Base-by-base conservation (phyloP, 2,888 invertebrate species). In the Operophtera brumata region DNA sequence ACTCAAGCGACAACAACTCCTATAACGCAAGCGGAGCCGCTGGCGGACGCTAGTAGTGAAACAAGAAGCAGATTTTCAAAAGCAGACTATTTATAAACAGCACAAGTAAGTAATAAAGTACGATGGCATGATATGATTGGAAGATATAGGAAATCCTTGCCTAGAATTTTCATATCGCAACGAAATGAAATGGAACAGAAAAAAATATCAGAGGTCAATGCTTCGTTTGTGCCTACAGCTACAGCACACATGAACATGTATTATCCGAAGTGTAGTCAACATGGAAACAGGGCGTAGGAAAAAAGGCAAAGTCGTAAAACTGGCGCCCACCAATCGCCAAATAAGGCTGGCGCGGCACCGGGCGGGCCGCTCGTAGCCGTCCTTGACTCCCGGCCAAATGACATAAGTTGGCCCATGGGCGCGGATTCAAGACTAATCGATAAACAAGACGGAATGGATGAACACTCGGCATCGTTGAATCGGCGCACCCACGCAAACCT, bases 331-430 rank as follows among this genome's bases (percentile, higher is more conserved):
- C 87, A 86, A 87, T 86, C 77, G 78, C 86, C 87, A 85, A 90
- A 90, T 88, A 89, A 87, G 90, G 90, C 81, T 82, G 75, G 81
- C 83, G 77, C 77, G 84, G 84, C 82, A 82, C 82, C 80, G 80
- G 77, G 50, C 81, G 78, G 73, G 83, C 82, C 78, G 80, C 70
- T 76, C 78, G 75, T 70, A 78, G 71, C 67, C 83, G 90, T 85
- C 90, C 90, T 90, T 89, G 90, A 90, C 85, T 86, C 85, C 84
- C 83, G 73, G 87, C 90, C 89, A 89, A 90, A 90, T 85, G 88
- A 89, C 88, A 89, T 83, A 88, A 88, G 86, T 87, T 87, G 82
- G 88, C 82, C 88, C 84, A 89, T 87, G 86, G 88, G 86, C 83
- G 87, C 86, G 88, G 82, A 85, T 75, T 86, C 83, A 84, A 82